Evolutionary conservation across 2,888 invertebrate species (phyloP), one percentile per base, ranked within the genome.

Genomic region (Phlogophora meticulosa): DNA sequence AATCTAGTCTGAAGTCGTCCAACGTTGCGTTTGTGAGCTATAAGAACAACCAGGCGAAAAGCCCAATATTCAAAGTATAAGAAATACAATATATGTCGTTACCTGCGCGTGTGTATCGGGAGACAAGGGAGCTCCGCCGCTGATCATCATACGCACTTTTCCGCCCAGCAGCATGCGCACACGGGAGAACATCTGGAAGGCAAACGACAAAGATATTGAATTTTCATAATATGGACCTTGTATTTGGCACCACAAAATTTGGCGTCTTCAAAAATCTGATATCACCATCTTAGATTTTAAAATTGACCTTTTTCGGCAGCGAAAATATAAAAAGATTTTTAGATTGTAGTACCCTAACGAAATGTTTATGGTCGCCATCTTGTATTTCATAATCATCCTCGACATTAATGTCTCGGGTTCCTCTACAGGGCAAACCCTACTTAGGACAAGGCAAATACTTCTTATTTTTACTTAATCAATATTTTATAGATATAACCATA

Each of bases 101-200:
- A 67, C 66, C 95, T 99, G 99, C 89, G 98, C 97, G 92, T 99
- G 99, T 13, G 99, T 99, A 90, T 99, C 99, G 0, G 98, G 97
- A 7, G 99, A 98, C 22, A 99, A 96, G 0, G 99, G 99, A 24
- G 99, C 99, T 69, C 99, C 99, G 66, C 99, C 99, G 10, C 97
- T 97, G 85, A 99, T 97, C 93, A 99, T 97, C 81, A 99, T 95
- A 60, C 99, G 97, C 70, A 99, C 96, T 53, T 97, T 96, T 24
- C 99, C 99, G 72, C 99, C 99, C 87, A 99, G 96, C 82, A 99
- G 95, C 76, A 96, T 96, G 48, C 96, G 96, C 22, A 98, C 96
- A 70, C 88, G 87, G 20, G 83, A 84, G 91, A 94, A 95, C 88
- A 94, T 87, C 93, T 93, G 83, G 94, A 0, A 10, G 0, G 1